A percentile compares a stretch with the other conserved stretches of the same genome.
Evolutionary conservation across 1,140 invertebrate species (phyloP).

Genomic region (Tigriopus japonicus): DNA sequence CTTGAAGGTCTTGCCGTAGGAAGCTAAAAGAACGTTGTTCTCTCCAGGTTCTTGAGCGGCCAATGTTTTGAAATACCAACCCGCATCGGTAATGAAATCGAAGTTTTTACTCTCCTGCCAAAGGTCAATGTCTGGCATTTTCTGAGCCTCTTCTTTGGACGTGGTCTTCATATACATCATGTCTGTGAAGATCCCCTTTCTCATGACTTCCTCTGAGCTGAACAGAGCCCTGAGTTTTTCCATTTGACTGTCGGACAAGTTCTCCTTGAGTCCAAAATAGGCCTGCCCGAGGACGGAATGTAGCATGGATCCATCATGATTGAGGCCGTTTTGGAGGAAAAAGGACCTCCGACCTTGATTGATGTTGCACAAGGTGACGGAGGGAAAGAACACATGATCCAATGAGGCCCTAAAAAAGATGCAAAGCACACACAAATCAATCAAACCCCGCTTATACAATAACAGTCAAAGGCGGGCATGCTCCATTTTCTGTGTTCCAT

Average conservation of each 20-base stretch:
- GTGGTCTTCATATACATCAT: conserved; percentile 10
- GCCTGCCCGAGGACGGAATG: not conserved
- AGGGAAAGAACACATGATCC: conserved; percentile 8
- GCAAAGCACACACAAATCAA: not conserved
- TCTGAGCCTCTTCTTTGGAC: not conserved
- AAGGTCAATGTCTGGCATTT: not conserved
- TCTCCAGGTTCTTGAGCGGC: conserved; percentile 8
- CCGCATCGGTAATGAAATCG: conserved; percentile 1
- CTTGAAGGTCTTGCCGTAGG: conserved; percentile 4
- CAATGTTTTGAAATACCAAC: conserved; percentile 10
- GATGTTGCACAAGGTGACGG: conserved; percentile 9
- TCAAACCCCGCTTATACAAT: no score
- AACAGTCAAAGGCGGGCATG: no score
- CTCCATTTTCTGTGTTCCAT: no score
- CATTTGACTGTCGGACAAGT: not conserved
- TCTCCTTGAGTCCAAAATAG: conserved; percentile 2
- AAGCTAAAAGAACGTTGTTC: conserved; percentile 1
- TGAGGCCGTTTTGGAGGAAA: conserved; percentile 2
- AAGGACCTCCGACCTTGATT: conserved; percentile 7
- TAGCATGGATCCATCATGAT: not conserved
- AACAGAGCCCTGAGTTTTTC: not conserved
- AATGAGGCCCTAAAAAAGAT: conserved; percentile 5
- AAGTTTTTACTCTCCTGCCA: not conserved
- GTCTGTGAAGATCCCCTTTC: conserved; percentile 1
- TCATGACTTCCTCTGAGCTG: not conserved